Percentiles rank a stretch among this genome's conserved stretches.
Evolutionary conservation across 1,140 invertebrate genomes (phyloP).

Genomic region (Drosophila pallidifrons): DNA sequence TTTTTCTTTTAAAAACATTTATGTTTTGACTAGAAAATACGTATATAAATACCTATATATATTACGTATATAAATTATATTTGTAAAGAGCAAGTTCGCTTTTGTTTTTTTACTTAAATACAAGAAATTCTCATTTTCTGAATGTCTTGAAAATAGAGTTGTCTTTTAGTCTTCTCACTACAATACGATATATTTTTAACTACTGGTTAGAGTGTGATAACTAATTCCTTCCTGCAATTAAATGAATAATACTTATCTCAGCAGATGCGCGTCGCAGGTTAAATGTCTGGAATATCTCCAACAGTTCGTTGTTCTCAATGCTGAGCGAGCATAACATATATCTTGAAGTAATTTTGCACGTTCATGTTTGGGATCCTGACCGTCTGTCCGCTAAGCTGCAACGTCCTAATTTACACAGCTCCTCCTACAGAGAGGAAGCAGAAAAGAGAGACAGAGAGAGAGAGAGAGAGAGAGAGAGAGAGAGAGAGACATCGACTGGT

Average conservation of each 20-base stretch:
- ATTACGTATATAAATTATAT: too few species aligned
- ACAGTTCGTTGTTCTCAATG: constrained; percentile 2
- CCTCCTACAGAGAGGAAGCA: constrained; percentile 34
- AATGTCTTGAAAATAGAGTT: neutral
- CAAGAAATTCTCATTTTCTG: too few species aligned
- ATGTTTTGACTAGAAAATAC: too few species aligned
- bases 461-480: neutral
- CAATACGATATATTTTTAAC: neutral
- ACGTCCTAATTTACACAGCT: constrained; percentile 75
- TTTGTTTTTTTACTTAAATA: too few species aligned
- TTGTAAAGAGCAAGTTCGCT: too few species aligned
- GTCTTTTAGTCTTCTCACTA: neutral
- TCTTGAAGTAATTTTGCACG: constrained; percentile 38
- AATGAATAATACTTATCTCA: constrained; percentile 16
- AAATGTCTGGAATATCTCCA: constrained; percentile 3
- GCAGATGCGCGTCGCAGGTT: neutral
- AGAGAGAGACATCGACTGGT: constrained; percentile 4
- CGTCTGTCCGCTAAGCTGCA: constrained; percentile 55
- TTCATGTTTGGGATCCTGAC: constrained; percentile 17
- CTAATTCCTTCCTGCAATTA: constrained; percentile 49
- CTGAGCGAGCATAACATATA: constrained; percentile 28
- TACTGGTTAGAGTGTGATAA: constrained; percentile 10
- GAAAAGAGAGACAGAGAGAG: neutral
- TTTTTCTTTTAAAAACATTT: too few species aligned
- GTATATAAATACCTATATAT: too few species aligned